These are phyloP conservation scores for Strigamia crassipes DNA, from an alignment of 2,888 invertebrate genomes.

Conservation along the genomic window DNA sequence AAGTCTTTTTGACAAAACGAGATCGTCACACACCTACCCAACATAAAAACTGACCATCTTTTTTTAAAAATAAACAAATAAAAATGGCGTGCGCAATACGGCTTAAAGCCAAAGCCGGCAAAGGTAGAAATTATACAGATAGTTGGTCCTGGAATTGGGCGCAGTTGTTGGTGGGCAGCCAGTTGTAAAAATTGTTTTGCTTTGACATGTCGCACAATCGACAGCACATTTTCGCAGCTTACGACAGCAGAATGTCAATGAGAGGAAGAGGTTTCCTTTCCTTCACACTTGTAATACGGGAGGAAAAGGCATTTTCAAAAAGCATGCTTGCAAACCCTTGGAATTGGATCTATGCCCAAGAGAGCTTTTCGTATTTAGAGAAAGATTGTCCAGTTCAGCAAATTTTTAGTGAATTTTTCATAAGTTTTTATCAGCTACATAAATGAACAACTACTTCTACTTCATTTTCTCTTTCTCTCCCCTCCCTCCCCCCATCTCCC, in stretches of 20 bases:
- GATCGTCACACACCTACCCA: no score
- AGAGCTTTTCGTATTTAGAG: slow-evolving; percentile 1
- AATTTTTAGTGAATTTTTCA: slow-evolving; percentile 10
- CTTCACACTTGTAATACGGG: slow-evolving; percentile 10
- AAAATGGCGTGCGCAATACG: background rate
- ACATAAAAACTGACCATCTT: no score
- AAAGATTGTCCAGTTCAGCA: slow-evolving; percentile 10
- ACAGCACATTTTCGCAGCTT: slow-evolving; percentile 10
- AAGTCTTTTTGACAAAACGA: no score
- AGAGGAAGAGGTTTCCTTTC: slow-evolving; percentile 10
- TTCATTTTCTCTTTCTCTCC: no score
- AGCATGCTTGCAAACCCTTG: background rate
- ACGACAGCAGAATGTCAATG: slow-evolving; percentile 10
- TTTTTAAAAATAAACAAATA: no score
- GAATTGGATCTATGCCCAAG: slow-evolving; percentile 10
- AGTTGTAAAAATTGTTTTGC: slow-evolving; percentile 10
- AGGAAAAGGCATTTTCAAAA: slow-evolving; percentile 10
- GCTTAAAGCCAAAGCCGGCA: background rate
- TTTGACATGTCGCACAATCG: slow-evolving; percentile 10
- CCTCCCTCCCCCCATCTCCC: no score
- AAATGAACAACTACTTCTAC: background rate
- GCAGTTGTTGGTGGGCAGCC: slow-evolving; percentile 10
- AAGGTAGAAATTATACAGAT: background rate
- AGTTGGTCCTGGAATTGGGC: background rate
- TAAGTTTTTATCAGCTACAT: background rate